A percentile compares a stretch with the other conserved stretches of the same genome.
phyloP scores from a whole-genome alignment of 2,888 invertebrate species.

The Pterostichus niger region DNA sequence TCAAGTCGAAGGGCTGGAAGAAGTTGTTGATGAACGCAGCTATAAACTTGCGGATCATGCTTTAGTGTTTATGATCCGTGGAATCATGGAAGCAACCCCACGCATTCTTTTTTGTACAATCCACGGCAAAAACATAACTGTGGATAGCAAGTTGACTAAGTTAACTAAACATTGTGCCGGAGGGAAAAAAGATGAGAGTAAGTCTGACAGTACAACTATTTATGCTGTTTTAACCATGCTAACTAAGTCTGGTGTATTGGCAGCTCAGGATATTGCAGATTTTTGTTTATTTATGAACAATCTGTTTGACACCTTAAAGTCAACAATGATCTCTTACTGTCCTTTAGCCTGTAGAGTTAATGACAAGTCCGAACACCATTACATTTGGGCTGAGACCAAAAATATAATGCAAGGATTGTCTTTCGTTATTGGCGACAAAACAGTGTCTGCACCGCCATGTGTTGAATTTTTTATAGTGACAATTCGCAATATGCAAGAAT shows the following conservation, averaged over 20 bases:
- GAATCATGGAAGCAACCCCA: constrained; percentile 55
- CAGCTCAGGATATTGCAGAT: constrained; percentile 2
- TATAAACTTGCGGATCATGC: constrained; percentile 21
- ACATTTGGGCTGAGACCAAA: too few species aligned
- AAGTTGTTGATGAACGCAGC: too few species aligned
- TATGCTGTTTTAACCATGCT: constrained; percentile 9
- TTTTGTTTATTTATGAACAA: too few species aligned
- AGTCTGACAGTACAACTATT: constrained; percentile 12
- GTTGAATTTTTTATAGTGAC: too few species aligned
- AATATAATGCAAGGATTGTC: too few species aligned
- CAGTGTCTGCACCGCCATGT: too few species aligned
- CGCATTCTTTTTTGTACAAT: constrained; percentile 31
- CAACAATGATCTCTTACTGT: too few species aligned
- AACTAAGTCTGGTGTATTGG: not conserved
- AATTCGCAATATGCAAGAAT: too few species aligned
- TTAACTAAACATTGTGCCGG: constrained; percentile 14
- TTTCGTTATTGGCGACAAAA: too few species aligned
- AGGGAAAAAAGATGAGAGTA: constrained; percentile 32
- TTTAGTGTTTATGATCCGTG: constrained; percentile 61
- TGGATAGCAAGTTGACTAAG: constrained; percentile 25
- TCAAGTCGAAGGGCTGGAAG: too few species aligned
- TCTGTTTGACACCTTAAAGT: too few species aligned
- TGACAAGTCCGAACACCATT: constrained; percentile 21
- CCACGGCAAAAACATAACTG: constrained; percentile 3
- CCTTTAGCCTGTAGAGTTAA: too few species aligned